Evolutionary conservation across 2,113 vertebrate genomes (phyloP), one percentile per base, ranked within the genome.

Genomic region (Micromys minutus): DNA sequence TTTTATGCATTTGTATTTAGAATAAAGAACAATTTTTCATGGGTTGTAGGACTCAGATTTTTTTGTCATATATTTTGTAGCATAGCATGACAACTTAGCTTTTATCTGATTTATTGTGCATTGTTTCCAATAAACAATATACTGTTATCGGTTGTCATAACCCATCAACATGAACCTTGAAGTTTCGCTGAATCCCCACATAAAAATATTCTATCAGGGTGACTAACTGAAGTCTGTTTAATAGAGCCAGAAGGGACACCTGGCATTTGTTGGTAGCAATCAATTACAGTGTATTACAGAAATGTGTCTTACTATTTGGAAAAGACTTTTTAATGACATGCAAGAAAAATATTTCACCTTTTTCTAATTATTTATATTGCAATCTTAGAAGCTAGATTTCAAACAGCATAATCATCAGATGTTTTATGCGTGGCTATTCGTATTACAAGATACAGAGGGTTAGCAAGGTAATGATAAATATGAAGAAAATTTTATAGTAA

Each of bases 291-390:
- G 86, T 71, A 91, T 97, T 91, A 93, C 42, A 97, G 16, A 96
- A 94, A 88, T 45, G 10, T 87, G 77, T 72, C 81, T 96, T 79
- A 93, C 83, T 71, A 52, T 55, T 88, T 90, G 5, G 31, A 71
- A 83, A 65, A 75, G 63, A 83, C 15, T 39, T 63, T 80, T 75
- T 90, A 95, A 83, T 63, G 26, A 89, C 39, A 90, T 63, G 11
- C 59, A 95, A 97, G 93, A 91, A 96, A 90, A 97, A 95, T 94
- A 97, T 91, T 77, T 92, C 93, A 50, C 93, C 47, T 85, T 96
- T 97, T 97, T 57, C 93, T 91, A 96, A 97, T 94, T 97, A 96
- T 94, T 96, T 80, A 95, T 97, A 95, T 91, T 94, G 89, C 93
- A 93, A 50, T 91, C 61, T 95, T 92, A 22, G 93, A 96, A 94